Evolutionary conservation across 2,888 invertebrate genomes (phyloP), one percentile per base, ranked within the genome.

Genomic region (Brenthis ino): DNA sequence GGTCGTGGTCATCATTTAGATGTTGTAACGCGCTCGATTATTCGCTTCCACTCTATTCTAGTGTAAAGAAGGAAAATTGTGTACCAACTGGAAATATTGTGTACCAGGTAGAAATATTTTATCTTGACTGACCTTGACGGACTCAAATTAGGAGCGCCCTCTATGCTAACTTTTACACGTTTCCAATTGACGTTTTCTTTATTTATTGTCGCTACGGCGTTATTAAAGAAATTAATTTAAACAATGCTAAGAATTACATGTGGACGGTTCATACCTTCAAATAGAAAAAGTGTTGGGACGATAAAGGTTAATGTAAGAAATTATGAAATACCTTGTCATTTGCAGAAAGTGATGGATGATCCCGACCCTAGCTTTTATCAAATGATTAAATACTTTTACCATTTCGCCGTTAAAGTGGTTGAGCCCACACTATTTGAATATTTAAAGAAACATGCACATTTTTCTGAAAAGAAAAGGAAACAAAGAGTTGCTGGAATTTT

Each of bases 341-440:
- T 94, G 37, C 68, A 79, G 55, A 68, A 79, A 0, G 79, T 94
- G 0, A 84, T 76, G 0, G 79, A 78, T 0, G 86, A 86, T 0
- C 79, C 82, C 0, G 80, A 95, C 76, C 95, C 95, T 0, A 91
- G 89, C 50, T 95, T 95, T 79, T 94, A 85, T 77, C 85, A 91
- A 69, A 95, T 95, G 95, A 95, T 96, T 37, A 95, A 96, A 77
- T 95, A 94, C 79, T 96, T 94, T 84, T 96, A 95, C 81, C 95
- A 96, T 80, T 90, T 91, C 70, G 95, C 96, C 1, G 92, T 94
- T 55, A 79, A 79, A 2, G 82, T 91, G 0, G 85, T 86, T 48
- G 94, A 95, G 77, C 93, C 94, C 0, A 85, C 94, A 24, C 84
- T 95, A 2, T 77, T 91, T 0, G 94, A 94, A 1, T 87, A 94